phyloP scores from a whole-genome alignment of 2,888 invertebrate genomes.

The Ctenicera cuprea region DNA sequence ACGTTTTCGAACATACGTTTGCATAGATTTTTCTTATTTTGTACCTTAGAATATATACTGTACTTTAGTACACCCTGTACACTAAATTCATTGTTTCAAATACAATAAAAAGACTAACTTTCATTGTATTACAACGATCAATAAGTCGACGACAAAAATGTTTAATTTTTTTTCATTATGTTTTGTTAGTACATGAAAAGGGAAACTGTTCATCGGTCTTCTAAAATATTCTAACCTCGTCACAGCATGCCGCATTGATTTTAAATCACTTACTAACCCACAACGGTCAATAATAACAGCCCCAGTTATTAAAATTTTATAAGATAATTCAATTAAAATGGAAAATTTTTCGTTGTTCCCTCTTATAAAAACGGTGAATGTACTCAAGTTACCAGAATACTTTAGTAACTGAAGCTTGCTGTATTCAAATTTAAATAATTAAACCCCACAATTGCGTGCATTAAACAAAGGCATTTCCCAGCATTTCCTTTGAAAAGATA shows the following conservation, averaged over 20 bases:
- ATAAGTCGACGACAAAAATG: no score
- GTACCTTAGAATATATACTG: no score
- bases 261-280: neutral
- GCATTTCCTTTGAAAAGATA: no score
- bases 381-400: neutral
- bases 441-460: neutral
- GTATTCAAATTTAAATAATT: neutral
- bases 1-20: no score
- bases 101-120: no score
- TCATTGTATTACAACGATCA: no score
- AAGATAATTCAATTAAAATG: slow-evolving; percentile 4
- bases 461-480: neutral
- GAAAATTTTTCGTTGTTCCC: neutral
- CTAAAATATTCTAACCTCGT: neutral
- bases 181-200: no score
- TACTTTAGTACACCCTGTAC: no score
- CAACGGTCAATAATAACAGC: slow-evolving; percentile 8
- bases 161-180: no score
- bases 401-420: neutral
- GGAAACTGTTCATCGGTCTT: neutral
- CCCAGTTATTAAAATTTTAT: slow-evolving; percentile 1
- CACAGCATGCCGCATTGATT: neutral
- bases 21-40: no score
- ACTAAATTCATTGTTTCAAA: no score
- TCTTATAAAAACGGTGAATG: neutral